These are phyloP conservation scores for Polydrusus cervinus DNA, from an alignment of 2,888 invertebrate genomes.

Conservation along the genomic window DNA sequence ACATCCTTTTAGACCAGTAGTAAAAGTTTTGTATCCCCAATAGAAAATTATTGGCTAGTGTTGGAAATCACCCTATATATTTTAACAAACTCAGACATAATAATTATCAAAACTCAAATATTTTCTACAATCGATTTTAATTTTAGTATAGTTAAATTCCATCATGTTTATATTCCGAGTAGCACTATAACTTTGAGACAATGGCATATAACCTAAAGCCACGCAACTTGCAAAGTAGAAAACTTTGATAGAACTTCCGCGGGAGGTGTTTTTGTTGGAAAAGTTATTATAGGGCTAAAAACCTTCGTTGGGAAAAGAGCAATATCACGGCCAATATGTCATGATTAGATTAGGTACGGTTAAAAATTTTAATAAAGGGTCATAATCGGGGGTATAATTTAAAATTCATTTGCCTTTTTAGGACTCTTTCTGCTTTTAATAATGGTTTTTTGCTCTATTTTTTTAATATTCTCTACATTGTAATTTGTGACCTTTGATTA, in stretches of 20 bases:
- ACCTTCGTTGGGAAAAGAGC: background rate
- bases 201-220: slow-evolving; percentile 19
- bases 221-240: slow-evolving; percentile 25
- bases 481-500: no score
- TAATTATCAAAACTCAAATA: background rate
- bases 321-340: slow-evolving; percentile 1
- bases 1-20: no score
- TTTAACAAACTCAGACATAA: no score
- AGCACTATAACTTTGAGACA: slow-evolving; percentile 15
- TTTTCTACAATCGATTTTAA: slow-evolving; percentile 1
- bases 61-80: no score
- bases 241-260: slow-evolving; percentile 19
- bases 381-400: no score
- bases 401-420: no score
- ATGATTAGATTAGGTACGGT: slow-evolving; percentile 1
- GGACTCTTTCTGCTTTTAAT: no score
- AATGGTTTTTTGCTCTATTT: no score
- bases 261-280: background rate
- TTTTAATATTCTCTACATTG: no score
- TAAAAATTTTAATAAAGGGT: background rate
- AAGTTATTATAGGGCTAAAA: slow-evolving; percentile 16
- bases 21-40: no score
- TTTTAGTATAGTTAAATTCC: background rate
- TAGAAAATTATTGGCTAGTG: no score
- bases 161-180: slow-evolving; percentile 21